Percentiles rank a stretch among this genome's conserved stretches.
phyloP scores from a whole-genome alignment of 2,113 vertebrate genomes.

The Abramis brama region DNA sequence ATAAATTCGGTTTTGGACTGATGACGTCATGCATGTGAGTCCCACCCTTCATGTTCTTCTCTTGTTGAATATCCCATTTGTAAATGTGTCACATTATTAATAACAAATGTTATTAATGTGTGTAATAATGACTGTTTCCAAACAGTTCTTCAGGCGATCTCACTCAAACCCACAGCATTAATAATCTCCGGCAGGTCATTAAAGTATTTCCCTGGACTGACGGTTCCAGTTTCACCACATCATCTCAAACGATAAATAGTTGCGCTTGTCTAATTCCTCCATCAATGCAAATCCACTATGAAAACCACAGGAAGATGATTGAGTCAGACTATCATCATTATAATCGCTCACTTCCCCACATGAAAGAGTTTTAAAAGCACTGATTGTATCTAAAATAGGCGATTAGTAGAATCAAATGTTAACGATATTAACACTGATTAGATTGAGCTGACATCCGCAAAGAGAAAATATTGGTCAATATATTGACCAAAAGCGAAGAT shows the following conservation, averaged over 20 bases:
- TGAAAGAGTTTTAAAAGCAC: background rate
- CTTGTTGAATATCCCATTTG: background rate
- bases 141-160: background rate
- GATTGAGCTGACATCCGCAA: background rate
- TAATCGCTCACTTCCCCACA: background rate
- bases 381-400: background rate
- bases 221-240: background rate
- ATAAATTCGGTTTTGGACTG: no score
- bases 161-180: background rate
- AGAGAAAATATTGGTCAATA: background rate
- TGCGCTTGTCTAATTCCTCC: background rate
- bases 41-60: background rate
- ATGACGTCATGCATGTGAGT: no score
- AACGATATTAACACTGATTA: background rate
- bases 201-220: background rate
- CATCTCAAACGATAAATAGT: background rate
- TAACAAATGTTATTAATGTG: background rate
- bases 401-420: background rate
- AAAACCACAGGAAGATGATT: background rate
- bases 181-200: background rate
- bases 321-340: background rate
- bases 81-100: background rate
- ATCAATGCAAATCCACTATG: background rate
- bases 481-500: background rate
- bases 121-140: background rate